These are phyloP conservation scores for Cacatua alba DNA, from an alignment of 2,113 vertebrate genomes.

Conservation along the genomic window DNA sequence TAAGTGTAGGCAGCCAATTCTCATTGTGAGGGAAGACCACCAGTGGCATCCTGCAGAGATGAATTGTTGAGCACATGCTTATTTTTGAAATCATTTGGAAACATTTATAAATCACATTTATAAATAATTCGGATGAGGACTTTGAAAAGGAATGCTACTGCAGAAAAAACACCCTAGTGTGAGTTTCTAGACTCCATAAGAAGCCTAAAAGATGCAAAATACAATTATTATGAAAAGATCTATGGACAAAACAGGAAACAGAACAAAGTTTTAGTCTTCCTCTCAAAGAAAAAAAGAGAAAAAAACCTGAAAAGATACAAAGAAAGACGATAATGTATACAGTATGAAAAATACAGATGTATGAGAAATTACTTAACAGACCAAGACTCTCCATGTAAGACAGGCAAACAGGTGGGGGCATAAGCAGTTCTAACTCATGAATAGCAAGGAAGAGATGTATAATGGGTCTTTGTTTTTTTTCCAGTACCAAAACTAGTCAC, in stretches of 20 bases:
- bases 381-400: not conserved
- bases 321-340: not conserved
- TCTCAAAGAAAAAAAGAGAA: not conserved
- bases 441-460: not conserved
- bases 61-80: not conserved
- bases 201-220: not conserved
- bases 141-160: not conserved
- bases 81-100: not conserved
- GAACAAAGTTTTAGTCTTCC: not conserved
- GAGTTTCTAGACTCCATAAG: not conserved
- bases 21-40: not conserved
- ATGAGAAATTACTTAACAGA: not conserved
- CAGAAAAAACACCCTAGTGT: not conserved
- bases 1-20: not conserved
- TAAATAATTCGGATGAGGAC: not conserved
- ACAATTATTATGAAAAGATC: not conserved
- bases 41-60: not conserved
- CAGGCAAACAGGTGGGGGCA: not conserved
- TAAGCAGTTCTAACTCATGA: not conserved
- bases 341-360: rapidly evolving
- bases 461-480: not conserved
- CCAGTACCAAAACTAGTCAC: not conserved
- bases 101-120: not conserved
- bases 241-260: not conserved
- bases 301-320: not conserved